Conservation (phyloP, 2,888 invertebrate genomes). For the Tetropium fuscum region DNA sequence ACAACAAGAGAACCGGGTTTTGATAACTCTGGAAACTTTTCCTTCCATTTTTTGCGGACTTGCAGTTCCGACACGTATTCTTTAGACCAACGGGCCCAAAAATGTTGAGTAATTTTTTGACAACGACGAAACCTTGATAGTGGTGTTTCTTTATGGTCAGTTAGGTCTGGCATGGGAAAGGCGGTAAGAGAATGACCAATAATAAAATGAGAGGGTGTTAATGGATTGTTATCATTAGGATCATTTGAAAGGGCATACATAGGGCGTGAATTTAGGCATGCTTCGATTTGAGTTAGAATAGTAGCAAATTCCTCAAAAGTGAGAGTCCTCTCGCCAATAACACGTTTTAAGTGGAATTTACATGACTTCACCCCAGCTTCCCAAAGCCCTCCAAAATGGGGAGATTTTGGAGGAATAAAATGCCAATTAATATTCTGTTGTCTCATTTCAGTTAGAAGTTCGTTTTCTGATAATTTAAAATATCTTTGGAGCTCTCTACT, state of each 20-base stretch:
- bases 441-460: neutral
- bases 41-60: conserved; percentile 9
- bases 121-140: neutral
- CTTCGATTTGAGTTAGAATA: conserved; percentile 1
- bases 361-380: neutral
- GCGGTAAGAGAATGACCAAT: neutral
- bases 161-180: neutral
- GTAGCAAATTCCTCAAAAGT: neutral
- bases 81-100: neutral
- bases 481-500: neutral
- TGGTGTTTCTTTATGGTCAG: neutral
- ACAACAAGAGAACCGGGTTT: conserved; percentile 8
- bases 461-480: neutral
- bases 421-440: neutral
- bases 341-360: conserved; percentile 2
- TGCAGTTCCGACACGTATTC: conserved; percentile 18
- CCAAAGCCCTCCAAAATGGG: conserved; percentile 9
- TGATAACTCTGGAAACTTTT: neutral
- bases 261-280: conserved; percentile 8
- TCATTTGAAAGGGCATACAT: conserved; percentile 9
- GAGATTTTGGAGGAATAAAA: conserved; percentile 4
- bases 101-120: conserved; percentile 8
- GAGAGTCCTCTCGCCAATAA: neutral
- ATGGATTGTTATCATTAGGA: neutral
- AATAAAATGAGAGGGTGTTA: conserved; percentile 13